Conservation (phyloP, 1,140 invertebrate genomes). For the Stenopsyche tienmushanensis region DNA sequence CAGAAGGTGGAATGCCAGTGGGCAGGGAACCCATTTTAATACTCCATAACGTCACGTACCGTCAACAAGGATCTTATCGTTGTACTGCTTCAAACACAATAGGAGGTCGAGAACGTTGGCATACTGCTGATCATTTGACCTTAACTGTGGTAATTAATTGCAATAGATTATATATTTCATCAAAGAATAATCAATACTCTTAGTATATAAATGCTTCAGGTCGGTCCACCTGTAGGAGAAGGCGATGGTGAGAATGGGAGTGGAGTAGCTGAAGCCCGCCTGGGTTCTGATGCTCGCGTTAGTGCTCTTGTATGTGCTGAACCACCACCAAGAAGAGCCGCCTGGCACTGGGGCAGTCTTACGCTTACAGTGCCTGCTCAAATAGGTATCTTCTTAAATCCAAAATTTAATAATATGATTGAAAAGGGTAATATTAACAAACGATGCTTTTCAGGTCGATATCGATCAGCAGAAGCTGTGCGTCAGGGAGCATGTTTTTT, state of each 20-base stretch:
- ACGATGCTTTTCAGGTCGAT: slow-evolving; percentile 60
- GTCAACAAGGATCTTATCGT: slow-evolving; percentile 82
- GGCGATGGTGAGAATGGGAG: slow-evolving; percentile 45
- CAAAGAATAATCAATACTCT: not conserved
- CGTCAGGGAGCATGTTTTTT: slow-evolving; percentile 78
- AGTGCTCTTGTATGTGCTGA: slow-evolving; percentile 78
- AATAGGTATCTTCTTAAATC: slow-evolving; percentile 57
- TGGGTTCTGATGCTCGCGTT: slow-evolving; percentile 56
- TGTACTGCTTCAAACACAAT: slow-evolving; percentile 82
- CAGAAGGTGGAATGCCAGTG: slow-evolving; percentile 66
- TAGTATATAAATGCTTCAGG: slow-evolving; percentile 13
- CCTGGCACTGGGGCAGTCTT: slow-evolving; percentile 84
- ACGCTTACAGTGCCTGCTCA: slow-evolving; percentile 72
- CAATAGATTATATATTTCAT: no score
- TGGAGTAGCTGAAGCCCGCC: slow-evolving; percentile 48
- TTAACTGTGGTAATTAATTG: slow-evolving; percentile 33
- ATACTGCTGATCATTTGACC: slow-evolving; percentile 38
- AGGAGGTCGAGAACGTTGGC: slow-evolving; percentile 60
- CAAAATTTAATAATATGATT: slow-evolving; percentile 3
- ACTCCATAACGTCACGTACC: slow-evolving; percentile 78
- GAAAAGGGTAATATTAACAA: not conserved
- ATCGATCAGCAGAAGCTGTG: slow-evolving; percentile 60
- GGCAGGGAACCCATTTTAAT: slow-evolving; percentile 71
- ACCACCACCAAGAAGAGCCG: slow-evolving; percentile 72
- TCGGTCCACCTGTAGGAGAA: slow-evolving; percentile 38